Evolutionary conservation across 2,797 vertebrate genomes (phyloP).

Genomic region (Danio choprae): DNA sequence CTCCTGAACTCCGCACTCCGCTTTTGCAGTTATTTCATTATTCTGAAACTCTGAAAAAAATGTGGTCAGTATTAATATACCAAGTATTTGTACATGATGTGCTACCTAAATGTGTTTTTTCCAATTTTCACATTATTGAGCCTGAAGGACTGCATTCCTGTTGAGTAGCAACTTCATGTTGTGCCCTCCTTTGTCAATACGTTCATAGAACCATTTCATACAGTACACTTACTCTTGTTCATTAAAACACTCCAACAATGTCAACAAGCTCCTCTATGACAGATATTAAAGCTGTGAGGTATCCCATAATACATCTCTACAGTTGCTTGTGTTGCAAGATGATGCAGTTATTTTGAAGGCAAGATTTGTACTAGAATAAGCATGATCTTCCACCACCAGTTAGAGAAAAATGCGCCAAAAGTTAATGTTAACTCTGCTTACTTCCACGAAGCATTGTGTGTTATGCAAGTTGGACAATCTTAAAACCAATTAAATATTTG

Average conservation of each 20-base stretch:
- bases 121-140: not conserved
- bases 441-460: too few relatives aligned
- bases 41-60: not conserved
- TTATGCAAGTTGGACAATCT: too few relatives aligned
- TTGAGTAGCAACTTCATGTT: not conserved
- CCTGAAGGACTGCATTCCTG: not conserved
- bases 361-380: too few relatives aligned
- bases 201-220: not conserved
- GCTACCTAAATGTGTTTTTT: not conserved
- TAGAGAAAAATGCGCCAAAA: too few relatives aligned
- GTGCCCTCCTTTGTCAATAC: not conserved
- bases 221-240: conserved; percentile 12
- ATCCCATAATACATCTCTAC: conserved; percentile 18
- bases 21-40: not conserved
- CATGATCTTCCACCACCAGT: too few relatives aligned
- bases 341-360: not conserved
- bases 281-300: not conserved
- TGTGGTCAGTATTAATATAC: not conserved
- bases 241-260: conserved; percentile 15
- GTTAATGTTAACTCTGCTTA: too few relatives aligned
- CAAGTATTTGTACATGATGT: not conserved
- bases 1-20: not conserved
- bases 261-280: conserved; percentile 3
- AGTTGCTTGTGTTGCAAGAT: not conserved
- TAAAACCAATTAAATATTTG: too few relatives aligned